Conservation (phyloP, 2,113 vertebrate genomes). For the Bettongia penicillata region DNA sequence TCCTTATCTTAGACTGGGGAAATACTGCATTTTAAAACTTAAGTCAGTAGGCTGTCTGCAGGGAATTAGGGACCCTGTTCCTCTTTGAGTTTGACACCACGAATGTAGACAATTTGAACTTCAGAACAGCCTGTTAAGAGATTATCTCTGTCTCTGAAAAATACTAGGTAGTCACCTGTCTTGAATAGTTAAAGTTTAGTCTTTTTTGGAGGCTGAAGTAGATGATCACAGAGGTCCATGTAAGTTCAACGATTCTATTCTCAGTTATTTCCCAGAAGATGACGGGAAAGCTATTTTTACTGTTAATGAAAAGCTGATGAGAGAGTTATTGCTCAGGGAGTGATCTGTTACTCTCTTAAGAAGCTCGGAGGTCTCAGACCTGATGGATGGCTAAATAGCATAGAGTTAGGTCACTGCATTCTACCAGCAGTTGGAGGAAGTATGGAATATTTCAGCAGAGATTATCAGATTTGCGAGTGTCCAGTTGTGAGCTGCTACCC, state of each 20-base stretch:
- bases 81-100: background rate
- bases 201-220: constrained; percentile 35
- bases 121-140: background rate
- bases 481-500: background rate
- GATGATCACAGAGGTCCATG: constrained; percentile 24
- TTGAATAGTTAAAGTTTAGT: background rate
- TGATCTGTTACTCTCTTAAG: constrained; percentile 72
- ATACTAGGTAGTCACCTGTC: background rate
- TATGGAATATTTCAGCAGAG: constrained; percentile 51
- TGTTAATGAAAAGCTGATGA: constrained; percentile 78
- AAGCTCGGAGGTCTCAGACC: constrained; percentile 57
- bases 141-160: background rate
- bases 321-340: constrained; percentile 68
- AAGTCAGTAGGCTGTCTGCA: background rate
- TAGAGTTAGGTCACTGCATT: constrained; percentile 43
- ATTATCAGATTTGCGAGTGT: constrained; percentile 68
- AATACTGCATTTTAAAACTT: background rate
- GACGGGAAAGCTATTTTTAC: constrained; percentile 69
- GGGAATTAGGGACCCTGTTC: background rate
- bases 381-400: constrained; percentile 66
- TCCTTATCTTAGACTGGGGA: background rate
- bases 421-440: constrained; percentile 52
- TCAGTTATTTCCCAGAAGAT: constrained; percentile 71
- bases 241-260: constrained; percentile 40
- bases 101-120: background rate